phyloP scores from a whole-genome alignment of 1,140 invertebrate species.

The Melitaea cinxia region DNA sequence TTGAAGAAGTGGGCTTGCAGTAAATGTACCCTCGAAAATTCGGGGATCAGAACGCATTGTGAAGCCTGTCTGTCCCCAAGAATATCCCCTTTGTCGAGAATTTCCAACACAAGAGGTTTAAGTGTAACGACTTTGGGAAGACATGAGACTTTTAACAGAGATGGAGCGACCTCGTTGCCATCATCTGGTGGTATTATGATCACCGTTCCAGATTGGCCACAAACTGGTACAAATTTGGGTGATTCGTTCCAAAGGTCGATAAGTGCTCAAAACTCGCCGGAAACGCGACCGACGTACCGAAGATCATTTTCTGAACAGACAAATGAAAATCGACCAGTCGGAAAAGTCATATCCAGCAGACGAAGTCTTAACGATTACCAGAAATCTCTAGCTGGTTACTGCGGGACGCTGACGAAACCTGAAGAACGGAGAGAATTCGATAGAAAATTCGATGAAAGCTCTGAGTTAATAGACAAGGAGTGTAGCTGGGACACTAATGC shows the following conservation, averaged over 20 bases:
- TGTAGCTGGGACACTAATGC: conserved; percentile 78
- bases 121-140: conserved; percentile 75
- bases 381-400: conserved; percentile 64
- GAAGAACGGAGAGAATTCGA: conserved; percentile 44
- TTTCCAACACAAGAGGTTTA: conserved; percentile 70
- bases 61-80: conserved; percentile 83
- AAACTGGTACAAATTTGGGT: conserved; percentile 73
- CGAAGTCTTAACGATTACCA: conserved; percentile 85
- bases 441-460: conserved; percentile 57
- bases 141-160: conserved; percentile 66
- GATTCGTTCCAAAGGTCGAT: conserved; percentile 77
- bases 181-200: conserved; percentile 75
- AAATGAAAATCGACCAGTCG: conserved; percentile 74
- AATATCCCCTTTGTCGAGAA: conserved; percentile 60
- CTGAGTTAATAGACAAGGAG: conserved; percentile 69
- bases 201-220: conserved; percentile 74
- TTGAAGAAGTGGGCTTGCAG: conserved; percentile 86
- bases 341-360: conserved; percentile 81
- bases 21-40: conserved; percentile 90
- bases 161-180: conserved; percentile 70
- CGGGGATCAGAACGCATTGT: conserved; percentile 84
- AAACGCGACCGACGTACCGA: conserved; percentile 83
- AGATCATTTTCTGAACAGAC: conserved; percentile 85
- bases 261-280: conserved; percentile 77
- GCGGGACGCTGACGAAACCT: conserved; percentile 50